Base-by-base conservation (phyloP, 1,140 invertebrate genomes). In the Drosophila littoralis region DNA sequence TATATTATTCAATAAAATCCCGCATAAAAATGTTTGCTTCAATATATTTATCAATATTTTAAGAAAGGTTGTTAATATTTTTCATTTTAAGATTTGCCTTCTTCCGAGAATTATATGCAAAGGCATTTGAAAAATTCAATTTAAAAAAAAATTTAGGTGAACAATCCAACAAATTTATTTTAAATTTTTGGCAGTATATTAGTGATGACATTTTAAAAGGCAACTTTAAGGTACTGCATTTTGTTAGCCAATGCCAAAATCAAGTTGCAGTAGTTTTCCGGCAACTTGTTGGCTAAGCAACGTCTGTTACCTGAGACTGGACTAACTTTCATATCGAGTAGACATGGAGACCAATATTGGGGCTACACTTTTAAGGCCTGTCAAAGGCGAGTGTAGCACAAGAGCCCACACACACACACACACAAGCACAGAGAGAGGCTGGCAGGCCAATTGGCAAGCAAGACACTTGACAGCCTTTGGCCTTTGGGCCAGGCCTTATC, bases 381-480 rank as follows among this genome's bases (percentile, higher is more conserved):
- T 84, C 76, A 67, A 42, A 68, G 43, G 60, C 17, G 35, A 70
- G 76, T 51, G 43, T 46, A 48, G 28, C 36, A 40, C 32, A 45
- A 55, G 50, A 61, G 54, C 57, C 71, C 57, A 51, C 51, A 48
- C 59, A 54, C 48, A 60, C 28, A 71, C 52, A 72, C 54, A 69
- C 52, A 61, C 55, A 79, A 71, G 48, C 36, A 64, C 58, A 65
- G 33, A 33, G 42, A 35, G 58, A 70, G 75, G 66, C 59, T 61
- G 60, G 22, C 48, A 22, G 51, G n/a, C 63, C 77, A 79, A 77
- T 77, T 73, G 77, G 64, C 75, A 60, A 63, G 69, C 79, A 67
- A 77, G 77, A 83, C 83, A 84, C 82, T 88, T 89, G 84, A 89
- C 84, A 88, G 83, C 75, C 83, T 82, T 79, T 80, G 84, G 83